Evolutionary conservation across 2,797 vertebrate genomes (phyloP).

Genomic region (Manis javanica): DNA sequence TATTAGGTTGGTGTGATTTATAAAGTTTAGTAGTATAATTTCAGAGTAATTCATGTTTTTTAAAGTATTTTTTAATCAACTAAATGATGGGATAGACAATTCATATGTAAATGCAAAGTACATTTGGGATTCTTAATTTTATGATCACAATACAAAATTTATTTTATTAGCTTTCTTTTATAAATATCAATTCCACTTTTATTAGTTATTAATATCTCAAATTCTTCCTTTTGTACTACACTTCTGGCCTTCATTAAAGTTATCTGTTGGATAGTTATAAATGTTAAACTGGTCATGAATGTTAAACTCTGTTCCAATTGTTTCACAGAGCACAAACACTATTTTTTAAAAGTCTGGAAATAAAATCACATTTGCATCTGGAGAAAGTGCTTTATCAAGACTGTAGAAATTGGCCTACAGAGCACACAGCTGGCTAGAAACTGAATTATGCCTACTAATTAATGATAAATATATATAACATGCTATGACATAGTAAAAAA

Average conservation of each 20-base stretch:
- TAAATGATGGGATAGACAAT: neutral
- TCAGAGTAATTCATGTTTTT: constrained; percentile 10
- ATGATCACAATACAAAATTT: constrained; percentile 57
- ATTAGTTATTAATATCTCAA: constrained; percentile 63
- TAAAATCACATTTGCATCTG: constrained; percentile 38
- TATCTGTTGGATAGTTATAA: constrained; percentile 48
- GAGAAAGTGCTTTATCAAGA: constrained; percentile 31
- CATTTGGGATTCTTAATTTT: neutral
- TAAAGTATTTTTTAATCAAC: neutral
- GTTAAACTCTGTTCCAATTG: constrained; percentile 60
- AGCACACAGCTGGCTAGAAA: neutral
- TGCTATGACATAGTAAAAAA: neutral
- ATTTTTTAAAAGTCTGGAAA: constrained; percentile 53
- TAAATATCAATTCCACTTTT: constrained; percentile 54
- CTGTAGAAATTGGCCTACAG: constrained; percentile 24
- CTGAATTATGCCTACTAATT: neutral
- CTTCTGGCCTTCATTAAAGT: constrained; percentile 68
- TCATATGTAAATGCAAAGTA: neutral
- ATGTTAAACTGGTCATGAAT: constrained; percentile 74
- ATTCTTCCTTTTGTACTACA: constrained; percentile 64
- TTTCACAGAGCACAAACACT: constrained; percentile 34
- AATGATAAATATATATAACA: neutral
- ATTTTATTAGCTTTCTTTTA: constrained; percentile 74
- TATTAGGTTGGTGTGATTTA: neutral
- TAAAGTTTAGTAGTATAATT: neutral